Conservation (phyloP, 2,797 vertebrate genomes). For the Pangasius larnaudii region DNA sequence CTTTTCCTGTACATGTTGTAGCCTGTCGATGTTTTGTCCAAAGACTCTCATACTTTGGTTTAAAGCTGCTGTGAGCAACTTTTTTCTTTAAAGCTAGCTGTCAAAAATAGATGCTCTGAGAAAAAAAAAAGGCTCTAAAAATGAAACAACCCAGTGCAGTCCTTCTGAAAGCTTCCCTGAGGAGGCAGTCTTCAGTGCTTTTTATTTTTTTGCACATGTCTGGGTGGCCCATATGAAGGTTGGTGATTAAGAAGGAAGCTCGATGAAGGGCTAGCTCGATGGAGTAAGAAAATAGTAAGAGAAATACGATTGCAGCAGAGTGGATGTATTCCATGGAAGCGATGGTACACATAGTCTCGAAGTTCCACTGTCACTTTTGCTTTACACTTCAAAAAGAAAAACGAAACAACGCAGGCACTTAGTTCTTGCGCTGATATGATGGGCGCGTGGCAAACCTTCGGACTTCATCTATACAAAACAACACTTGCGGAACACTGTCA, state of each 20-base stretch:
- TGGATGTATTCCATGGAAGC: background rate
- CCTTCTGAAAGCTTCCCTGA: background rate
- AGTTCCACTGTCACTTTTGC: background rate
- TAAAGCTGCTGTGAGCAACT: conserved; percentile 11
- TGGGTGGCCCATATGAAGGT: background rate
- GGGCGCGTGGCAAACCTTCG: background rate
- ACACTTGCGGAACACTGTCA: background rate
- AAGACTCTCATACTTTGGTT: conserved; percentile 36
- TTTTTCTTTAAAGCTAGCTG: background rate
- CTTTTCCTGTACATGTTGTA: conserved; percentile 45
- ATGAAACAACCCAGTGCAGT: background rate
- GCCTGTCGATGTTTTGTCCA: conserved; percentile 44
- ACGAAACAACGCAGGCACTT: background rate
- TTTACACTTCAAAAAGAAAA: background rate
- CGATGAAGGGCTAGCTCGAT: background rate
- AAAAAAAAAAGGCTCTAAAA: conserved; percentile 4
- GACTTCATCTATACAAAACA: background rate
- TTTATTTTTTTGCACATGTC: background rate
- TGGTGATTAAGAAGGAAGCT: background rate
- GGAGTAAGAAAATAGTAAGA: background rate
- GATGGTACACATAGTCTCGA: background rate
- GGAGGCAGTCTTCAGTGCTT: background rate
- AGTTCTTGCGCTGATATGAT: background rate
- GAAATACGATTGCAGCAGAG: background rate
- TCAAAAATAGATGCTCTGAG: background rate